These are phyloP conservation scores for Seriola rivoliana DNA, from an alignment of 2,113 vertebrate species.

Conservation along the genomic window DNA sequence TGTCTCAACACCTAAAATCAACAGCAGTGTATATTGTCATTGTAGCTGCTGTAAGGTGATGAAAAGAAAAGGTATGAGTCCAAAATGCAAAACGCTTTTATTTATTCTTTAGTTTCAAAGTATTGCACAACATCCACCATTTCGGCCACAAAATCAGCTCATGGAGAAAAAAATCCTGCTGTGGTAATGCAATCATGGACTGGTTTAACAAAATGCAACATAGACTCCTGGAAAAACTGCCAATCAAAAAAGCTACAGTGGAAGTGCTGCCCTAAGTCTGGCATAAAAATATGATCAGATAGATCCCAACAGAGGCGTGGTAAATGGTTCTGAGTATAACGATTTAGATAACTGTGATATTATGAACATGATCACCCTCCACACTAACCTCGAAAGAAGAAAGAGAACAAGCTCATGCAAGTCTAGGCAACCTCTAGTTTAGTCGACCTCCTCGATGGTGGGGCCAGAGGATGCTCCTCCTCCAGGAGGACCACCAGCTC, in stretches of 20 bases:
- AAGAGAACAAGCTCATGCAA: constrained; percentile 29
- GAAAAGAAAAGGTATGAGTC: background rate
- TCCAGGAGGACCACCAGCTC: constrained; percentile 68
- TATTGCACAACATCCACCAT: background rate
- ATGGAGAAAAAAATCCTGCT: background rate
- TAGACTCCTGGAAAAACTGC: background rate
- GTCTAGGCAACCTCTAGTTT: constrained; percentile 13
- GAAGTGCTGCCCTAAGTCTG: constrained; percentile 13
- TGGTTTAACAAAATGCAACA: constrained; percentile 48
- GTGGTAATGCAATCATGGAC: constrained; percentile 45
- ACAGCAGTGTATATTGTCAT: background rate
- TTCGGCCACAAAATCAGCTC: background rate
- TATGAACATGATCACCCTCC: background rate
- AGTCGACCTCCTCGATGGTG: constrained; percentile 86
- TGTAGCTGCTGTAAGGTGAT: background rate
- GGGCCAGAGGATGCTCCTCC: constrained; percentile 79
- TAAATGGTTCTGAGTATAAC: constrained; percentile 9
- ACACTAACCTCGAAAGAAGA: constrained; percentile 4
- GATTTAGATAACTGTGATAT: constrained; percentile 3
- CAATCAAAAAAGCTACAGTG: constrained; percentile 18
- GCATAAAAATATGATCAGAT: constrained; percentile 14
- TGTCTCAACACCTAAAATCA: background rate
- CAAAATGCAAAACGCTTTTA: constrained; percentile 31
- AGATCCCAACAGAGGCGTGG: background rate
- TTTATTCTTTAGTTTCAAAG: constrained; percentile 24